Evolutionary conservation across 2,888 invertebrate genomes (phyloP).

Genomic region (Conus canariensis): DNA sequence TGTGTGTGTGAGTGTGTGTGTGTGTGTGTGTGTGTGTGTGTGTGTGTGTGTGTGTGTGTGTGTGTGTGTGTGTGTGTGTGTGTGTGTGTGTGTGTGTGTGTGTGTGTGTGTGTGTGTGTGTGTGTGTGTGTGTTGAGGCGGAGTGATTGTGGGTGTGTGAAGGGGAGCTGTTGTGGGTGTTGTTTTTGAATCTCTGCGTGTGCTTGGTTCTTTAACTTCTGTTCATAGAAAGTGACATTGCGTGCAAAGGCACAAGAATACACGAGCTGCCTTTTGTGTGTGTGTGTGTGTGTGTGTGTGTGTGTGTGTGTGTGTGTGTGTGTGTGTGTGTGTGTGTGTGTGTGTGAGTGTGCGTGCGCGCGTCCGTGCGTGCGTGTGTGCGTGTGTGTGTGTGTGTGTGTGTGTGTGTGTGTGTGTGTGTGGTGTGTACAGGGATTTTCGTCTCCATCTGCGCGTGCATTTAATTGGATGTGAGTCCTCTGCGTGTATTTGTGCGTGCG

Average conservation of each 20-base stretch:
- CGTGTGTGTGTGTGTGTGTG: background rate
- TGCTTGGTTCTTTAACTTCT: background rate
- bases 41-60: no score
- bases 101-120: no score
- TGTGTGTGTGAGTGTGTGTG: no score
- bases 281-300: conserved; percentile 10
- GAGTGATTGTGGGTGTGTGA: no score
- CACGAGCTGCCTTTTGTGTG: background rate
- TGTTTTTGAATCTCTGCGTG: background rate
- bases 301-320: background rate
- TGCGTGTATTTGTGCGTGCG: background rate
- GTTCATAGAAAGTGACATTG: no score
- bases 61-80: no score
- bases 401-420: background rate
- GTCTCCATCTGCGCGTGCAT: background rate
- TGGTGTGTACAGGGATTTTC: background rate
- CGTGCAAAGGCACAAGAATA: no score
- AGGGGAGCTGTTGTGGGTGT: background rate
- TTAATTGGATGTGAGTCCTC: background rate
- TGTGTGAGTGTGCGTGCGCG: no score
- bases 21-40: no score
- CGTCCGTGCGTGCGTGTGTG: no score
- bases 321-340: background rate
- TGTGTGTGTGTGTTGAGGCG: no score
- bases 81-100: no score